Evolutionary conservation across 1,140 invertebrate species (phyloP).

Genomic region (Zaprionus davidi): DNA sequence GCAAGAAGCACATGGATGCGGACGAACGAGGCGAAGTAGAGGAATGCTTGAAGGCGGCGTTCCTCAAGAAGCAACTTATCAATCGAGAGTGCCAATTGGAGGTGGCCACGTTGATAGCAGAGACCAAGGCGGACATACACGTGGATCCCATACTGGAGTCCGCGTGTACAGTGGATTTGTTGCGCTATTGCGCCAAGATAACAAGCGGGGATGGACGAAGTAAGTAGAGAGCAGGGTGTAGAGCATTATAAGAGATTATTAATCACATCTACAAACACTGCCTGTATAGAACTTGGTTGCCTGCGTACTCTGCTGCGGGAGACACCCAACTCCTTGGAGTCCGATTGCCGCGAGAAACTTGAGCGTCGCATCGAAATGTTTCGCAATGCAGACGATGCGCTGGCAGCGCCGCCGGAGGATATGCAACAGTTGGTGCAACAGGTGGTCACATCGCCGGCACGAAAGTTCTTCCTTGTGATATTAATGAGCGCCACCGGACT

Average conservation of each 20-base stretch:
- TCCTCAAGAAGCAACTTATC: conserved; percentile 89
- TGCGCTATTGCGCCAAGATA: conserved; percentile 93
- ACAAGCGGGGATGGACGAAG: conserved; percentile 93
- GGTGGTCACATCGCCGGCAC: conserved; percentile 89
- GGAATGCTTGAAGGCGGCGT: conserved; percentile 95
- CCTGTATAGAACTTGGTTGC: conserved; percentile 92
- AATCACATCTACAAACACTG: conserved; percentile 15
- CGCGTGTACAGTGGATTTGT: conserved; percentile 91
- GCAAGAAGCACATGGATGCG: conserved; percentile 85
- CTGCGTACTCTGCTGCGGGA: conserved; percentile 90
- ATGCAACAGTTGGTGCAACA: conserved; percentile 89
- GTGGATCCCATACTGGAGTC: conserved; percentile 92
- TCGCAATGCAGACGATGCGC: conserved; percentile 91
- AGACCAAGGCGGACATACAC: conserved; percentile 92
- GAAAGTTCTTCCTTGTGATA: conserved; percentile 91
- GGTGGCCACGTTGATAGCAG: conserved; percentile 92
- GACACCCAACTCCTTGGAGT: conserved; percentile 88
- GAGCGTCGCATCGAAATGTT: conserved; percentile 94
- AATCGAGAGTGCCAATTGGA: conserved; percentile 90
- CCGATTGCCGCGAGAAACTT: conserved; percentile 91
- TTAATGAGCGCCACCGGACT: conserved; percentile 89
- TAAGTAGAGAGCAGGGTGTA: conserved; percentile 84
- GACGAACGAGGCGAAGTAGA: conserved; percentile 88
- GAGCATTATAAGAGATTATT: not conserved
- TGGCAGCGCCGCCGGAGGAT: conserved; percentile 86